Percentiles rank a stretch among this genome's conserved stretches.
Evolutionary conservation across 2,113 vertebrate genomes (phyloP).

Genomic region (Phycodurus eques): DNA sequence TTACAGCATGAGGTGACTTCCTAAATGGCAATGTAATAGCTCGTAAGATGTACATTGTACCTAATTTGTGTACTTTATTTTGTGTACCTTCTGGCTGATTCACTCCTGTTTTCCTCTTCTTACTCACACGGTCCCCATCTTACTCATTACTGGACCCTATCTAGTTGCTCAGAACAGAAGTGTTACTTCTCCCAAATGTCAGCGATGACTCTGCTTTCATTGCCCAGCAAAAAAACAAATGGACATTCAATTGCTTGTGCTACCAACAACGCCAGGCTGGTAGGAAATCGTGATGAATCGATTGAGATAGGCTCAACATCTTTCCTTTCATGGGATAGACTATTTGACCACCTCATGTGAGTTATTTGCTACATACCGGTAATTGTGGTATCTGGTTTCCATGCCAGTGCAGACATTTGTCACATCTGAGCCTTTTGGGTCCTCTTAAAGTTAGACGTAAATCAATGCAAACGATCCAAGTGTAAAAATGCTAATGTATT

Average conservation of each 20-base stretch:
- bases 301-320: not conserved
- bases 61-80: not conserved
- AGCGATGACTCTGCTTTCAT: not conserved
- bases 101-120: not conserved
- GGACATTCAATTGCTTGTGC: not conserved
- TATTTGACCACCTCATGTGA: not conserved
- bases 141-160: constrained; percentile 5
- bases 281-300: not conserved
- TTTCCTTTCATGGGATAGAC: not conserved
- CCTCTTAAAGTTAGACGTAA: not conserved
- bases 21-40: not conserved
- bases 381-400: constrained; percentile 1
- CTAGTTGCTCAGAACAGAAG: not conserved
- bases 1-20: not conserved
- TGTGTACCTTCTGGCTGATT: not conserved
- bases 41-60: not conserved
- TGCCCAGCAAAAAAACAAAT: not conserved
- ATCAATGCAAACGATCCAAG: not conserved
- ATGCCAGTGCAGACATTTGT: not conserved
- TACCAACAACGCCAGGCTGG: not conserved
- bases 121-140: not conserved
- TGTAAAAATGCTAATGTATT: not conserved
- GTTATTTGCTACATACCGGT: not conserved
- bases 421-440: not conserved
- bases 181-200: not conserved